Evolutionary conservation across 2,888 invertebrate species (phyloP), one percentile per base, ranked within the genome.

Genomic region (Argynnis bischoffii): DNA sequence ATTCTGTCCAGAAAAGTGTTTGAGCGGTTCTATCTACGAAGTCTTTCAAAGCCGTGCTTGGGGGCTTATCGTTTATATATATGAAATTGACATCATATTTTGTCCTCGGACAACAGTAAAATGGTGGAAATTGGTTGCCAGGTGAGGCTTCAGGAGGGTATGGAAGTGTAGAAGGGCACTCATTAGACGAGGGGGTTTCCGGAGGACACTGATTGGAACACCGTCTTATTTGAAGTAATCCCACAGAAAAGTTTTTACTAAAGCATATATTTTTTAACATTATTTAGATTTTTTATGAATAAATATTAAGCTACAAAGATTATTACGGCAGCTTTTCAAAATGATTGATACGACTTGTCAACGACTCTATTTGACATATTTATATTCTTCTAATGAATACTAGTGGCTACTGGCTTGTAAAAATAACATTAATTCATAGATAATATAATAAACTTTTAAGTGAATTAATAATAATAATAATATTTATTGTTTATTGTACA

Each of bases 1-100:
- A 77, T 89, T 98, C 98, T 0, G 95, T 94, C 83, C 95, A 93
- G 84, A 98, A 97, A 65, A 96, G 83, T 0, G 91, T 94, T 61
- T 93, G 93, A 0, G 95, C 94, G 1, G 96, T 95, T 67, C 96
- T 92, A 76, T 98, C 96, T n/a, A 96, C 94, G 46, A 97, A 93
- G 69, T 94, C 96, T 6, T 81, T 93, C 82, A 95, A 90, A 0
- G 88, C 87, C 86, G 95, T 95, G 54, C 88, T 89, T 0, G 93
- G 88, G 31, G 95, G 94, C 70, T 93, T 82, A 64, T 94, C 94
- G 75, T 94, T 95, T 2, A 96, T 91, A 79, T 95, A 95, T 18
- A 90, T 77, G 79, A 85, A 91, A 1, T 78, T 80, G 1, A 85
- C 86, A n/a, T 89, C 82, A 68, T 88, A 87, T 66, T 80, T 83